Base-by-base conservation (phyloP, 2,797 vertebrate species). In the Anniella stebbinsi region DNA sequence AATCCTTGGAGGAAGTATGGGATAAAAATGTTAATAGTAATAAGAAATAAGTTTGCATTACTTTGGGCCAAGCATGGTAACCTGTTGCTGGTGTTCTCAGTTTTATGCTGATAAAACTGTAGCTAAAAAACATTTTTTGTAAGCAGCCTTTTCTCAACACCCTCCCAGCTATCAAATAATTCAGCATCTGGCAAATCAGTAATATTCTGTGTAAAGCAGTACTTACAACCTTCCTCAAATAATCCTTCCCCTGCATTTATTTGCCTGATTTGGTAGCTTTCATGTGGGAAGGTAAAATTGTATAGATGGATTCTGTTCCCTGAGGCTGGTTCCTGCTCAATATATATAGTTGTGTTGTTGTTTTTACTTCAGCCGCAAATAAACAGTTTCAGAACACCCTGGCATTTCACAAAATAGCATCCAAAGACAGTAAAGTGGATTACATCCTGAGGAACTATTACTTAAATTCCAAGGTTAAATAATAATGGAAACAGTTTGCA, bases 381-480 rank as follows among this genome's bases (percentile, higher is more conserved):
- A 66, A 66, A 60, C 4, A 4, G 12, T 70, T 80, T 23, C 66
- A 9, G 70, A 69, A 69, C 5, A 78, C 30, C 28, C 38, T 15
- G 9, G 9, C 21, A 69, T 80, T 87, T 28, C 15, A 38, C 54
- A 57, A 76, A 87, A n/a, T 33, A 57, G 36, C 23, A 75, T 60
- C 38, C 7, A 63, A 45, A 38, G 28, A 51, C 33, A 80, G 77
- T 38, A 30, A 38, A 87, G 66, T 70, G 13, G 76, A 80, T 80
- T 87, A 15, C 76, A 51, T 13, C 70, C n/a, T 69, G 80, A 87
- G 78, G 18, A 5, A 25, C 3, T 48, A 51, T 60, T 66, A 69
- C 45, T 51, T 87, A 87, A 80, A 70, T 30, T 45, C 76, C 10
- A 87, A 80, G 60, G 41, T 67, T 80, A 69, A 76, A 80, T 69